A percentile compares a stretch with the other conserved stretches of the same genome.
Evolutionary conservation across 2,888 invertebrate species (phyloP).

Genomic region (Agrochola litura): DNA sequence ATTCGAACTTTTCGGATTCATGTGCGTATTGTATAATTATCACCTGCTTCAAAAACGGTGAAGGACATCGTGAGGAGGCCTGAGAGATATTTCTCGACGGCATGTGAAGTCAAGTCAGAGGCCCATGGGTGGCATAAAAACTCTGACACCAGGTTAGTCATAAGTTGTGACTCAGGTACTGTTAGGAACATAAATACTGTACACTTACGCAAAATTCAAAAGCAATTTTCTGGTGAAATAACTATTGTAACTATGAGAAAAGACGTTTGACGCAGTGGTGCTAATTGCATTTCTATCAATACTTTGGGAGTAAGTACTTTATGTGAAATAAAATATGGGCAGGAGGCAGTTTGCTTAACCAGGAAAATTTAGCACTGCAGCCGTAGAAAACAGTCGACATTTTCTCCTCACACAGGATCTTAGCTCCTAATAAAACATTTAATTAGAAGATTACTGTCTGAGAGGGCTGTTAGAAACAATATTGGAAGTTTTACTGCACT

Average conservation of each 20-base stretch:
- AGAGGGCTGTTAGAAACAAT: slow-evolving; percentile 18
- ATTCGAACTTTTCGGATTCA: too few relatives aligned
- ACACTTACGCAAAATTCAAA: neutral
- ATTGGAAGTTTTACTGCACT: slow-evolving; percentile 34
- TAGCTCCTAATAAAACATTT: slow-evolving; percentile 34
- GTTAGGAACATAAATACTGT: neutral
- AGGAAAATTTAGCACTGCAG: neutral
- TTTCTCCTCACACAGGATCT: neutral
- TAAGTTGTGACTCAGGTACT: too few relatives aligned
- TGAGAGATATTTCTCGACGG: too few relatives aligned
- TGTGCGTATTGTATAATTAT: too few relatives aligned
- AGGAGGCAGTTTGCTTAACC: neutral
- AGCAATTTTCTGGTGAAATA: neutral
- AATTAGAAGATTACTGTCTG: slow-evolving; percentile 28
- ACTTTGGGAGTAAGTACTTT: neutral
- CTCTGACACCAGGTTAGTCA: too few relatives aligned
- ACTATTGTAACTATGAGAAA: neutral
- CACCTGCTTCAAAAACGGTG: too few relatives aligned
- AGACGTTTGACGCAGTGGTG: neutral
- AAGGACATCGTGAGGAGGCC: too few relatives aligned
- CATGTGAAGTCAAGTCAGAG: too few relatives aligned
- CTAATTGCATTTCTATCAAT: neutral
- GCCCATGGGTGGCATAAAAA: too few relatives aligned
- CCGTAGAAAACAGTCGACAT: neutral
- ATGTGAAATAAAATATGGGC: neutral